These are phyloP conservation scores for Dendroctonus ponderosae DNA, from an alignment of 1,140 invertebrate species.

Conservation along the genomic window DNA sequence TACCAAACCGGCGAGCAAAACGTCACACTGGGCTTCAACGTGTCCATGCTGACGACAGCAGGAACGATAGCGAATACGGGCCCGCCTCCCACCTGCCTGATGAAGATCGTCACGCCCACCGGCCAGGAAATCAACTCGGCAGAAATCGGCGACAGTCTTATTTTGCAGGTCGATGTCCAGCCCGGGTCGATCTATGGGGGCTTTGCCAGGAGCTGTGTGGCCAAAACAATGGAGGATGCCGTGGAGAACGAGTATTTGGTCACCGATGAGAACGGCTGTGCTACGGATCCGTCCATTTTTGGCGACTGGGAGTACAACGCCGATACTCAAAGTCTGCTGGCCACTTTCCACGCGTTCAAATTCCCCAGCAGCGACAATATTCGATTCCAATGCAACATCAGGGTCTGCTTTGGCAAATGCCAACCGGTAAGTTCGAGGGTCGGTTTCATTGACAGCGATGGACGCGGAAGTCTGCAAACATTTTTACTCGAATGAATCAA, in stretches of 20 bases:
- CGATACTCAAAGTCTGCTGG: slow-evolving; percentile 77
- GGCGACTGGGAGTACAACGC: slow-evolving; percentile 89
- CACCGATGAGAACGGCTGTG: slow-evolving; percentile 91
- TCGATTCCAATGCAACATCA: slow-evolving; percentile 92
- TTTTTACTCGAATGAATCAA: too few relatives aligned
- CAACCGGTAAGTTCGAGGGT: slow-evolving; percentile 71
- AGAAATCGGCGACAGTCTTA: slow-evolving; percentile 88
- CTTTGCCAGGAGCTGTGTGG: slow-evolving; percentile 88
- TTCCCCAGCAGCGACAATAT: slow-evolving; percentile 94
- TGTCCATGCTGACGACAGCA: slow-evolving; percentile 91
- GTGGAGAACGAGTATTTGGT: slow-evolving; percentile 89
- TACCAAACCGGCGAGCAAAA: slow-evolving; percentile 93
- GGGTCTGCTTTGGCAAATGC: slow-evolving; percentile 92
- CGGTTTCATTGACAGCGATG: too few relatives aligned
- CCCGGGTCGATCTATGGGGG: slow-evolving; percentile 92
- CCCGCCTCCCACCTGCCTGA: slow-evolving; percentile 87
- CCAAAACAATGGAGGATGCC: slow-evolving; percentile 87
- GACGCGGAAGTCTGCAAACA: too few relatives aligned
- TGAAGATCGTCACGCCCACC: slow-evolving; percentile 85
- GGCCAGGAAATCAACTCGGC: slow-evolving; percentile 87
- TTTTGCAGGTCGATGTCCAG: slow-evolving; percentile 90
- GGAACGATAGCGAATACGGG: slow-evolving; percentile 94
- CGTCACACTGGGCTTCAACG: slow-evolving; percentile 89
- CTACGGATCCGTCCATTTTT: slow-evolving; percentile 88
- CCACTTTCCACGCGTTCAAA: slow-evolving; percentile 92